Percentiles rank a stretch among this genome's conserved stretches.
Conservation (phyloP, 2,797 vertebrate species). For the Streptopelia turtur region DNA sequence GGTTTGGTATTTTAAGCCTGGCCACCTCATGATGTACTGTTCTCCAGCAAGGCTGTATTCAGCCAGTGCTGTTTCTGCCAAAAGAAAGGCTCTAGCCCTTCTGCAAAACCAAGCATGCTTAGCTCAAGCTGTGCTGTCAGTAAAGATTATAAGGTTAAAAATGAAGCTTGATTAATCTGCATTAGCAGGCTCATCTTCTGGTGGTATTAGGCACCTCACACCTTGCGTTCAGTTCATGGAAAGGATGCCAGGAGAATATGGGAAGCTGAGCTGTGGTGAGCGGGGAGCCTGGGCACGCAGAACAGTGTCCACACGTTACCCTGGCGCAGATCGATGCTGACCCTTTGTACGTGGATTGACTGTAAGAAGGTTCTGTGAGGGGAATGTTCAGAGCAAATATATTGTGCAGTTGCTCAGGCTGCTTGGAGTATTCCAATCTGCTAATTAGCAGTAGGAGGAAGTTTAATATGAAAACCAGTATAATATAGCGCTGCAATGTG, state of each 20-base stretch:
- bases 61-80: neutral
- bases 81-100: neutral
- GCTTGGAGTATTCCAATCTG: neutral
- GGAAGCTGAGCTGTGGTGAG: neutral
- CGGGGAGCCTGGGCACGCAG: too few species aligned
- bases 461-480: neutral
- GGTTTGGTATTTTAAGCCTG: conserved; percentile 18
- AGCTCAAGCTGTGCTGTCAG: conserved; percentile 21
- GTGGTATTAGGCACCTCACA: too few species aligned
- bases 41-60: neutral
- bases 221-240: neutral
- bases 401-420: neutral
- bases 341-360: neutral
- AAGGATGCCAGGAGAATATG: neutral
- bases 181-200: neutral
- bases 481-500: neutral
- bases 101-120: neutral
- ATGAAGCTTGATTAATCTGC: neutral
- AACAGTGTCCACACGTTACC: neutral
- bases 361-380: neutral
- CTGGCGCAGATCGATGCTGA: neutral
- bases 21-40: neutral
- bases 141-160: conserved; percentile 7
- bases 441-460: neutral
- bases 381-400: neutral